These are phyloP conservation scores for Malurus splendens DNA, from an alignment of 2,797 vertebrate species.

Conservation along the genomic window DNA sequence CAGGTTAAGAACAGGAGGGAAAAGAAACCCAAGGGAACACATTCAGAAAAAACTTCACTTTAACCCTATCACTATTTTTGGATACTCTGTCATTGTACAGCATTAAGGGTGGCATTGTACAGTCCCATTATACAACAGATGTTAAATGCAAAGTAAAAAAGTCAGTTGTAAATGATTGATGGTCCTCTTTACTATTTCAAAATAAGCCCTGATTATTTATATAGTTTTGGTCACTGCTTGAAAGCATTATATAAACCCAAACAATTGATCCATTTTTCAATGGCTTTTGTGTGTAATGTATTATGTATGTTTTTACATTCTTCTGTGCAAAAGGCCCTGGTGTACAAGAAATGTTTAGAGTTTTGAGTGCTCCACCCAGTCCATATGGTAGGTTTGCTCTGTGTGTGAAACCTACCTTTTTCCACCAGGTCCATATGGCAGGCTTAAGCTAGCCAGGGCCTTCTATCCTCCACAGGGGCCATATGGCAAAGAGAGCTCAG, in stretches of 20 bases:
- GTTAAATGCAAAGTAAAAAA: constrained; percentile 79
- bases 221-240: constrained; percentile 72
- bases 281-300: constrained; percentile 65
- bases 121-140: constrained; percentile 72
- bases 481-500: constrained; percentile 71
- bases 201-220: constrained; percentile 80
- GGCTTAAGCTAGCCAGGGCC: constrained; percentile 67
- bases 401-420: constrained; percentile 69
- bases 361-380: constrained; percentile 65
- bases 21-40: background rate
- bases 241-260: constrained; percentile 77
- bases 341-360: constrained; percentile 64
- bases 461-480: constrained; percentile 72
- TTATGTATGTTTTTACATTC: constrained; percentile 72
- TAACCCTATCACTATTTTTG: constrained; percentile 51
- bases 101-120: constrained; percentile 63
- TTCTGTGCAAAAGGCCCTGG: constrained; percentile 61
- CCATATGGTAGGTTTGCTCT: constrained; percentile 75
- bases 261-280: constrained; percentile 76
- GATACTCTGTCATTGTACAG: constrained; percentile 36
- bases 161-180: constrained; percentile 82
- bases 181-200: constrained; percentile 75
- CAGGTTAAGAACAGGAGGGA: background rate
- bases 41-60: constrained; percentile 53
- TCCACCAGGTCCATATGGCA: constrained; percentile 76